phyloP scores from a whole-genome alignment of 2,113 vertebrate genomes.

The Hypocryptadius cinnamomeus region DNA sequence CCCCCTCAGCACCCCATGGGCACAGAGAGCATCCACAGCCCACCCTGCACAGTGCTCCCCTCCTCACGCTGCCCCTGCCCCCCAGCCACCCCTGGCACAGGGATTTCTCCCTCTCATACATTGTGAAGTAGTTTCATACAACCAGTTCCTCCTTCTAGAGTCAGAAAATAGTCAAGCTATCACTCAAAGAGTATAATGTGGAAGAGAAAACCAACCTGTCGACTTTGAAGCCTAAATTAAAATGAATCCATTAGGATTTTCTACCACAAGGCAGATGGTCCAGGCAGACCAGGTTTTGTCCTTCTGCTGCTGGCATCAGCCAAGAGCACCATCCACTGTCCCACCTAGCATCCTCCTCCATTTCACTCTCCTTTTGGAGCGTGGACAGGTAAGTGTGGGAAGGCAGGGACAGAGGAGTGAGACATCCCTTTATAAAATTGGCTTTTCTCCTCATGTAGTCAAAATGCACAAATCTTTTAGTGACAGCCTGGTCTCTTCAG shows the following conservation, averaged over 20 bases:
- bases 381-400: not conserved
- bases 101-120: not conserved
- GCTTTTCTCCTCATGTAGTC: not conserved
- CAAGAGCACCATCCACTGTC: not conserved
- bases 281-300: not conserved
- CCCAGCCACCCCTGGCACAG: not conserved
- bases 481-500: not conserved
- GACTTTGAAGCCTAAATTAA: not conserved
- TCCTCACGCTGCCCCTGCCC: fast-evolving
- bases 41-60: not conserved
- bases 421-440: not conserved
- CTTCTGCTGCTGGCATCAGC: not conserved
- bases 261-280: not conserved
- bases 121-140: not conserved
- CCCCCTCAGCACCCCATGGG: not conserved
- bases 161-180: not conserved
- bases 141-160: not conserved
- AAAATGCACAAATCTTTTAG: not conserved
- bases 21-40: not conserved
- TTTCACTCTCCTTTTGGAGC: not conserved
- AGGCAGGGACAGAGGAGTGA: not conserved
- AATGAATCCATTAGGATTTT: not conserved
- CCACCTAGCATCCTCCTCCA: not conserved
- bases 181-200: not conserved
- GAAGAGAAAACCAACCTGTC: not conserved